Evolutionary conservation across 2,113 vertebrate species (phyloP), one percentile per base, ranked within the genome.

Genomic region (Cyphomyrus plagiostoma): DNA sequence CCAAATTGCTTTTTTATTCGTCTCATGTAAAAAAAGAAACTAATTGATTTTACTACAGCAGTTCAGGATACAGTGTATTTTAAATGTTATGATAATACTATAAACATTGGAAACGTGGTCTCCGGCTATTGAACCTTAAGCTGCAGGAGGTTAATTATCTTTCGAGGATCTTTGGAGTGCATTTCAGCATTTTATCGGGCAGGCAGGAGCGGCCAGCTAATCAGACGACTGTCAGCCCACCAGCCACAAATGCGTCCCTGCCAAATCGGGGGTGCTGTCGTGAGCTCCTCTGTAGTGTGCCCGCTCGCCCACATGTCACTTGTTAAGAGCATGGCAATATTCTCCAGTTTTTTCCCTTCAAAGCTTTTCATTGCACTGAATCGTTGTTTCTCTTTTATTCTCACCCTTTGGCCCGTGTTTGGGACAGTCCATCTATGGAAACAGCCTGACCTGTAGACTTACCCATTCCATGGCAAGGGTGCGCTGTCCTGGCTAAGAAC

Each of bases 101-200:
- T 49, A 49, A 86, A 49, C 48, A 86, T 26, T 50, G 11, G 45
- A 26, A 86, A 86, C 15, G 45, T 86, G 74, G 74, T 80, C 74
- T 80, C 21, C 23, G 48, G 83, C 83, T 86, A 23, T 26, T 86
- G 45, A 50, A 86, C 74, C 74, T 80, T 80, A 80, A 80, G 74
- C 74, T 80, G 35, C 74, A 4, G 74, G 74, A 80, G 74, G 74
- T 80, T 86, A 49, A 50, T 86, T 48, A 86, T 86, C 83, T 50
- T 86, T 86, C 19, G 23, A 86, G 83, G 23, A 85, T 49, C 82
- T 85, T 85, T 85, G 82, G 46, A 85, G 82, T 85, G 82, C 23
- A 42, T 50, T 86, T 86, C 7, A n/a, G 48, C 42, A 48, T 50
- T 48, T 86, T 30, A 86, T 10, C n/a, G 19, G 83, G 74, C 74